Percentiles rank a stretch among this genome's conserved stretches.
These are phyloP conservation scores for Polymixis flavicincta DNA, from an alignment of 2,888 invertebrate species.

Conservation along the genomic window DNA sequence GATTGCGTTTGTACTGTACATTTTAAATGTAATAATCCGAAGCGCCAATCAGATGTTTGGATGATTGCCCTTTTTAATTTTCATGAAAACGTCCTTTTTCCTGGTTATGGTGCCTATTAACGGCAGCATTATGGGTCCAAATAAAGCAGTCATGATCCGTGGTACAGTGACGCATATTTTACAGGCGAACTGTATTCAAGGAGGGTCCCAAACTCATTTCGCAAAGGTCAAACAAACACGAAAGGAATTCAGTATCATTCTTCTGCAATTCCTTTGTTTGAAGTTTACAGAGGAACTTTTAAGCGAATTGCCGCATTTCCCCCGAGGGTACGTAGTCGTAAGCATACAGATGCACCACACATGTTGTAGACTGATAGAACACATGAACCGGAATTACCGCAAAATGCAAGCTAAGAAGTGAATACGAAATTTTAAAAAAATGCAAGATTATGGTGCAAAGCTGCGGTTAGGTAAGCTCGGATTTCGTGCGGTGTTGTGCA, in stretches of 20 bases:
- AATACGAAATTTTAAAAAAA: slow-evolving; percentile 50
- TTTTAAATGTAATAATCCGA: slow-evolving; percentile 68
- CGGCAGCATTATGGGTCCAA: slow-evolving; percentile 28
- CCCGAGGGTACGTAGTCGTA: slow-evolving; percentile 9
- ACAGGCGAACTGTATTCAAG: slow-evolving; percentile 31
- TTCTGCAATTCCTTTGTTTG: slow-evolving; percentile 32
- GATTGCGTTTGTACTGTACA: slow-evolving; percentile 75
- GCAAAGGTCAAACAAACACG: slow-evolving; percentile 45
- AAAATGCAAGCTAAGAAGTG: slow-evolving; percentile 36
- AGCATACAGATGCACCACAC: slow-evolving; percentile 41
- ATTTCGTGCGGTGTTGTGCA: slow-evolving; percentile 32
- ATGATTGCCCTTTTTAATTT: slow-evolving; percentile 38
- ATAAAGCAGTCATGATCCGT: slow-evolving; percentile 54
- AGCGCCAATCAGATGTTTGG: slow-evolving; percentile 39
- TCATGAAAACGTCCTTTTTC: slow-evolving; percentile 15
- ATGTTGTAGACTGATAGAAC: slow-evolving; percentile 35
- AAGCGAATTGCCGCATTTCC: slow-evolving; percentile 33
- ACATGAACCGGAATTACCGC: slow-evolving; percentile 21
- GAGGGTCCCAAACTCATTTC: slow-evolving; percentile 40
- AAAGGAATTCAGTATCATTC: slow-evolving; percentile 35
- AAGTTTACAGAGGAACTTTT: slow-evolving; percentile 34
- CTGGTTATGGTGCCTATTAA: not conserved
- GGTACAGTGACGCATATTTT: slow-evolving; percentile 40
- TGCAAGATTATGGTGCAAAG: slow-evolving; percentile 35
- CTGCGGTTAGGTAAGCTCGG: slow-evolving; percentile 29